phyloP scores from a whole-genome alignment of 2,113 vertebrate genomes.

The Grallaria varia region DNA sequence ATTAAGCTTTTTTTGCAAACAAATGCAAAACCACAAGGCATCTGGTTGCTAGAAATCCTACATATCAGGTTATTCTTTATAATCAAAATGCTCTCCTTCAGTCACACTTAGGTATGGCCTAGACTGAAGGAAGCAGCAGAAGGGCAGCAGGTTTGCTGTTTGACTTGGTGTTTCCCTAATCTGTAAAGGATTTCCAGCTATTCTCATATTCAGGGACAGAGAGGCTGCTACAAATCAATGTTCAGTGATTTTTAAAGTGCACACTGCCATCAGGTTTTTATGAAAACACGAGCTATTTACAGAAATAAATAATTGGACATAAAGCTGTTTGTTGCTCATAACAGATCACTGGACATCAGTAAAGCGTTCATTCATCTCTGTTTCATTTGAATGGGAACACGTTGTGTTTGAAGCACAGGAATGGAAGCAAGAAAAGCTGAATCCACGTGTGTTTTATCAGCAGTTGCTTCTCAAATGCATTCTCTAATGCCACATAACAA shows the following conservation, averaged over 20 bases:
- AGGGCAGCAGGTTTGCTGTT: background rate
- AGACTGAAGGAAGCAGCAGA: background rate
- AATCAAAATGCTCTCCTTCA: background rate
- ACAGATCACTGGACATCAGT: constrained; percentile 32
- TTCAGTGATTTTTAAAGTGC: background rate
- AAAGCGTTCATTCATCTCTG: background rate
- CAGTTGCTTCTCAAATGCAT: constrained; percentile 1
- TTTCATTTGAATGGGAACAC: constrained; percentile 8
- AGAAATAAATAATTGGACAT: background rate
- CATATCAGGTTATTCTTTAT: background rate
- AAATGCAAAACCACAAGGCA: accelerated
- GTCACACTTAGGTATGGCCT: accelerated
- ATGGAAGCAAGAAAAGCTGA: background rate
- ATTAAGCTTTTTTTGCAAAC: background rate
- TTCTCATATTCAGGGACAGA: background rate
- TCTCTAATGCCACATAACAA: constrained; percentile 27
- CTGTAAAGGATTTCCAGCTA: background rate
- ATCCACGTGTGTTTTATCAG: constrained; percentile 1
- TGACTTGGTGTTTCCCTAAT: background rate
- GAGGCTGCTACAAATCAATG: background rate
- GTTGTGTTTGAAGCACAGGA: background rate
- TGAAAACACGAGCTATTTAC: background rate
- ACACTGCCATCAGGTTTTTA: background rate
- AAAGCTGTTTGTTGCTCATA: background rate
- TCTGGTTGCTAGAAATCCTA: background rate